These are phyloP conservation scores for Tympanuchus pallidicinctus DNA, from an alignment of 2,113 vertebrate species.

Conservation along the genomic window DNA sequence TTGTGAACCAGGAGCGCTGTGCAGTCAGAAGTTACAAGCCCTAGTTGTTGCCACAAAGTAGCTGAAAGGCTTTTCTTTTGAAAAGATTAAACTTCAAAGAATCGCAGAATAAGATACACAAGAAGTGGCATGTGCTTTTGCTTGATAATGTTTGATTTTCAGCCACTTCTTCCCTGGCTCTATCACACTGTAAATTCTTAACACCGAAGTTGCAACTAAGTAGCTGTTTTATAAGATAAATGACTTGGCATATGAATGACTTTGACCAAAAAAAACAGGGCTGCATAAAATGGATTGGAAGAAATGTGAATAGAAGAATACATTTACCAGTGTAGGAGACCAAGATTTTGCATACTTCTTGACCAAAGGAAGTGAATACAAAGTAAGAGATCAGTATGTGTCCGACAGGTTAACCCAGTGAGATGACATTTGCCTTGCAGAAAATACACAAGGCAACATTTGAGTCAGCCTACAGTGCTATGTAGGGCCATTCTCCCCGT, in stretches of 20 bases:
- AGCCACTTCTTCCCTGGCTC: neutral
- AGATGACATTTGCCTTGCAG: neutral
- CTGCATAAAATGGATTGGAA: constrained; percentile 53
- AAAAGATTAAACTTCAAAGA: constrained; percentile 80
- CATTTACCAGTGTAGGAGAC: neutral
- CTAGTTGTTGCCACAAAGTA: constrained; percentile 68
- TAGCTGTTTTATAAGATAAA: constrained; percentile 68
- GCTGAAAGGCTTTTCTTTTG: constrained; percentile 74
- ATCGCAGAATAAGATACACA: constrained; percentile 70
- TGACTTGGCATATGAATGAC: constrained; percentile 45
- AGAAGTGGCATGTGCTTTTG: constrained; percentile 65
- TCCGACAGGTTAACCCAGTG: neutral
- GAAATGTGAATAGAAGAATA: constrained; percentile 14
- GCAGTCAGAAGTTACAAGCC: constrained; percentile 70
- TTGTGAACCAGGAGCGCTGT: constrained; percentile 54
- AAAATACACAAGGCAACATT: neutral
- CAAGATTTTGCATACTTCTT: constrained; percentile 28
- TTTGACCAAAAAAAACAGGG: neutral
- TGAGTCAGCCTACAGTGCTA: neutral
- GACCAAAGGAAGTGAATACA: constrained; percentile 20
- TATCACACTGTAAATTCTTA: constrained; percentile 64
- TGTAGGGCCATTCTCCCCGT: neutral
- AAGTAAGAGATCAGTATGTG: neutral
- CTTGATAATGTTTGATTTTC: constrained; percentile 71
- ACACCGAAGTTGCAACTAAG: constrained; percentile 66